These are phyloP conservation scores for Spodoptera picta DNA, from an alignment of 2,888 invertebrate genomes.

Conservation along the genomic window DNA sequence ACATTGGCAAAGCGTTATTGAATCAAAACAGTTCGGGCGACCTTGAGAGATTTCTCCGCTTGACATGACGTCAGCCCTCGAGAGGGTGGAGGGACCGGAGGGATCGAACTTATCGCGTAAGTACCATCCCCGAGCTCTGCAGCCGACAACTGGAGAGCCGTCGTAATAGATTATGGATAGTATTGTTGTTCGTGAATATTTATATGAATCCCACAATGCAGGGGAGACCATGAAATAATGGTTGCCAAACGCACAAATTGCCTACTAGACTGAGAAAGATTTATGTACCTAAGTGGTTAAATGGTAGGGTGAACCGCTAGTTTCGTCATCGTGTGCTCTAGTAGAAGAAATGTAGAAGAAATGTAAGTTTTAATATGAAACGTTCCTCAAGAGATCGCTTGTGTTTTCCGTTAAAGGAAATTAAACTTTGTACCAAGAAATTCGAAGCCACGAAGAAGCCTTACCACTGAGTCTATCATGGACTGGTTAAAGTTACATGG, in stretches of 20 bases:
- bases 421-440: constrained; percentile 55
- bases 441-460: constrained; percentile 52
- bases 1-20: constrained; percentile 37
- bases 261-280: constrained; percentile 42
- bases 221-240: constrained; percentile 33
- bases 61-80: constrained; percentile 51
- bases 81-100: constrained; percentile 46
- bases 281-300: constrained; percentile 31
- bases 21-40: constrained; percentile 52
- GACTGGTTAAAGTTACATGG: constrained; percentile 27
- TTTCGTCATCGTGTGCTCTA: constrained; percentile 21
- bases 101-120: constrained; percentile 47
- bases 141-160: constrained; percentile 47
- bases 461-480: constrained; percentile 21
- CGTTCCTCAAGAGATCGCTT: constrained; percentile 23
- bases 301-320: constrained; percentile 23
- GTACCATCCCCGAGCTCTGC: constrained; percentile 35
- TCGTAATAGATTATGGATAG: constrained; percentile 38
- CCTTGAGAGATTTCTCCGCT: constrained; percentile 55
- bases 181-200: constrained; percentile 20
- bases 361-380: constrained; percentile 23
- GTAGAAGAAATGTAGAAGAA: constrained; percentile 10
- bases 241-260: constrained; percentile 44
- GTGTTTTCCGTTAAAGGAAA: constrained; percentile 49
- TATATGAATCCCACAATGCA: constrained; percentile 15